A percentile compares a stretch with the other conserved stretches of the same genome.
Evolutionary conservation across 35 echinoderm and acorn worm genomes (phyloP).

Genomic region (Lytechinus pictus): DNA sequence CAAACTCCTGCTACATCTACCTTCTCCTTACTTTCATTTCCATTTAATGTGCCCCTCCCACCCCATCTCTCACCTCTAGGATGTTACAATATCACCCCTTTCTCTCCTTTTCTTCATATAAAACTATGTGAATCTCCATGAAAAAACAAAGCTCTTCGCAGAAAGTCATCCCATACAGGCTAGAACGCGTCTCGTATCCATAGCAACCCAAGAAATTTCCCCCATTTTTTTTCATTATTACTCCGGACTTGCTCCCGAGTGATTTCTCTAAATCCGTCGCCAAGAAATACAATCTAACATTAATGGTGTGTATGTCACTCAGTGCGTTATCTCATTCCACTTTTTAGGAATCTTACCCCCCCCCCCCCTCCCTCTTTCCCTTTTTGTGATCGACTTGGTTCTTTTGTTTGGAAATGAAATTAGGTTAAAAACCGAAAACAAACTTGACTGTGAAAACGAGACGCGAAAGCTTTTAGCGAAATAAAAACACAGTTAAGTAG

Average conservation of each 20-base stretch:
- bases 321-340: not conserved
- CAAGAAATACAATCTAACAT: not conserved
- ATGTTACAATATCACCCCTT: too few relatives aligned
- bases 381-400: not conserved
- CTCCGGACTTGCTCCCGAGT: not conserved
- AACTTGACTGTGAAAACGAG: not conserved
- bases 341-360: not conserved
- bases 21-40: not conserved
- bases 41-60: not conserved
- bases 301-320: conserved; percentile 21
- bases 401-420: not conserved
- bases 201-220: not conserved
- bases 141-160: not conserved
- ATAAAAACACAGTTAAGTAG: not conserved
- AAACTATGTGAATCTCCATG: not conserved
- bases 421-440: not conserved
- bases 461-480: not conserved
- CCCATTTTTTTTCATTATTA: too few relatives aligned
- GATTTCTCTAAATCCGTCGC: not conserved
- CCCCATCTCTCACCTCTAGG: not conserved
- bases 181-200: not conserved
- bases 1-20: too few relatives aligned
- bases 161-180: not conserved
- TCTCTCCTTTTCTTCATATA: not conserved
- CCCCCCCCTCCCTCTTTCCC: not conserved